Evolutionary conservation across 2,888 invertebrate genomes (phyloP), one percentile per base, ranked within the genome.

Genomic region (Galerucella calmariensis): DNA sequence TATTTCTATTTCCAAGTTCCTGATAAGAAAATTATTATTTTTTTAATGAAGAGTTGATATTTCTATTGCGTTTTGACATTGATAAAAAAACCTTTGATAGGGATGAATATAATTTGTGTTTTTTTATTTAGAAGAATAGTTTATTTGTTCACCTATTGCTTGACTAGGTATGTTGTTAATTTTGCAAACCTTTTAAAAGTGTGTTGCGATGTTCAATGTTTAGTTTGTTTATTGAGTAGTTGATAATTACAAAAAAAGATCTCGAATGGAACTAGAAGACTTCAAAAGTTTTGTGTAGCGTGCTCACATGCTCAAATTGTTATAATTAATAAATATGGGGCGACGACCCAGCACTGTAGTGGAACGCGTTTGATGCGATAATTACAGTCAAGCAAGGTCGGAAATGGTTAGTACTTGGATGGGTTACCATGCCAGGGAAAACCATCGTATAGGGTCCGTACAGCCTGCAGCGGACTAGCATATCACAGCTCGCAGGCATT

Each of bases 221-320:
- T 46, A 46, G 46, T 63, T 27, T 63, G 63, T 63, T 63, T 3
- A 63, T 35, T 63, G 63, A 63, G 63, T n/a, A n/a, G n/a, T n/a
- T n/a, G n/a, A n/a, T n/a, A n/a, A 63, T 63, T 63, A 24, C 63
- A 63, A 63, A 63, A 63, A 63, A 63, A n/a, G 63, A 63, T 63
- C 63, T 63, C 27, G 11, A 63, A 24, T 63, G 2, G 10, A 63
- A 63, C 27, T 2, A 63, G 27, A 27, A 27, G 2, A 27, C 27
- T 27, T 1, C 27, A 27, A 27, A 27, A 27, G n/a, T 27, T 27
- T 27, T 27, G 27, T 27, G 2, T 27, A 27, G 2, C 27, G 1
- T 27, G 27, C 27, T 2, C 2, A 27, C 27, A 27, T 27, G 2
- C 27, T 27, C 2, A 27, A 27, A 27, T 27, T 27, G 27, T 27